Percentiles rank a stretch among this genome's conserved stretches.
These are phyloP conservation scores for Chunga burmeisteri DNA, from an alignment of 2,113 vertebrate species.

Conservation along the genomic window DNA sequence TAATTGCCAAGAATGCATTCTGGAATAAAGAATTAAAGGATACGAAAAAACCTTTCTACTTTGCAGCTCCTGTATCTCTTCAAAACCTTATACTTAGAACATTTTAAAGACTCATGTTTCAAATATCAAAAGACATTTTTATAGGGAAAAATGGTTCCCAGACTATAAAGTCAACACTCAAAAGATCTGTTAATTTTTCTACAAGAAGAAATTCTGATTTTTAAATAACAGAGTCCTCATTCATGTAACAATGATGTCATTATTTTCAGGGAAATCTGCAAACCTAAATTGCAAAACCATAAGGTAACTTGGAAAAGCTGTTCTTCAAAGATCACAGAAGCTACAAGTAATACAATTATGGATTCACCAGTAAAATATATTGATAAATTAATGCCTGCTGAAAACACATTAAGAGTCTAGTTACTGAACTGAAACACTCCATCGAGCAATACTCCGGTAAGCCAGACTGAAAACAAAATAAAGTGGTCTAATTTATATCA, in stretches of 20 bases:
- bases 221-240: background rate
- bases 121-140: conserved; percentile 15
- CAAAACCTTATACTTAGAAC: background rate
- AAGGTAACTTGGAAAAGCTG: conserved; percentile 8
- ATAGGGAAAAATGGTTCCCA: background rate
- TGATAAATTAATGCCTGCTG: background rate
- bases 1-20: conserved; percentile 50
- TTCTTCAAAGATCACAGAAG: background rate
- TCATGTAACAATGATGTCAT: conserved; percentile 30
- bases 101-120: conserved; percentile 19
- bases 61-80: background rate
- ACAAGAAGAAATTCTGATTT: conserved; percentile 3
- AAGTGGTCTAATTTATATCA: background rate
- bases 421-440: background rate
- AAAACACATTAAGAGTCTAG: background rate
- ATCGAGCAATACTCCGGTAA: background rate
- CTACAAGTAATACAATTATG: background rate
- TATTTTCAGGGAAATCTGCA: conserved; percentile 29
- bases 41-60: background rate
- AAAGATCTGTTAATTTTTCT: conserved; percentile 46
- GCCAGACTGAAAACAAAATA: background rate
- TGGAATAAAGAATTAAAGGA: conserved; percentile 43
- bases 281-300: conserved; percentile 27
- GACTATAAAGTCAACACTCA: conserved; percentile 16
- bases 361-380: background rate